phyloP scores from a whole-genome alignment of 2,797 vertebrate species.

The Austrolebias charrua region DNA sequence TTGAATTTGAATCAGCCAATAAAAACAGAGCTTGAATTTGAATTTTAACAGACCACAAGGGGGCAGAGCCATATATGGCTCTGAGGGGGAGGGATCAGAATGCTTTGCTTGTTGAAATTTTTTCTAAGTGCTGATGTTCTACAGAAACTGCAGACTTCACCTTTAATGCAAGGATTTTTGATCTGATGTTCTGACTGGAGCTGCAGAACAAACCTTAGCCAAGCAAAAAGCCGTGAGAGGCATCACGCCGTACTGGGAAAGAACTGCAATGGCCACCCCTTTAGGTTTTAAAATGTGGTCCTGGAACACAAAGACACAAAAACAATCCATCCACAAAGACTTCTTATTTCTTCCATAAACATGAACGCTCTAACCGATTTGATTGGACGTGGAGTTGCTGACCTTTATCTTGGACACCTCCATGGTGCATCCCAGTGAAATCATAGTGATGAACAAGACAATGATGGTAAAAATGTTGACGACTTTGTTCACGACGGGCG shows the following conservation, averaged over 20 bases:
- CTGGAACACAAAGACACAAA: conserved; percentile 35
- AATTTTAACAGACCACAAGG: too few relatives aligned
- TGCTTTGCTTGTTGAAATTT: too few relatives aligned
- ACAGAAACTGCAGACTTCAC: too few relatives aligned
- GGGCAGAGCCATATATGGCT: too few relatives aligned
- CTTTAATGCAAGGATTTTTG: not conserved
- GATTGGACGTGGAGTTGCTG: not conserved
- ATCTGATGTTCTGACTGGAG: not conserved
- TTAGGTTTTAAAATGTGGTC: conserved; percentile 81
- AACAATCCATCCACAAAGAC: not conserved
- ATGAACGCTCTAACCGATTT: not conserved
- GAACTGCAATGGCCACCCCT: conserved; percentile 74
- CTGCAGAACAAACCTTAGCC: conserved; percentile 68
- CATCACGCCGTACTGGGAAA: conserved; percentile 85
- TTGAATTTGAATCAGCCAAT: too few relatives aligned
- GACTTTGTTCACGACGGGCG: conserved; percentile 48
- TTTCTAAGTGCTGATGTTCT: too few relatives aligned
- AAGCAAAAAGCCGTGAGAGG: conserved; percentile 82
- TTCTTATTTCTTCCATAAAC: too few relatives aligned
- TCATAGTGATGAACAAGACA: conserved; percentile 70
- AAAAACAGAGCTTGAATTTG: too few relatives aligned
- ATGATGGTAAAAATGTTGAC: conserved; percentile 51
- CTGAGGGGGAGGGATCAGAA: too few relatives aligned
- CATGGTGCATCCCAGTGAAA: conserved; percentile 85
- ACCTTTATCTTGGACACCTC: conserved; percentile 84